Percentiles rank a stretch among this genome's conserved stretches.
These are phyloP conservation scores for Thunnus thynnus DNA, from an alignment of 2,113 vertebrate genomes.

Conservation along the genomic window DNA sequence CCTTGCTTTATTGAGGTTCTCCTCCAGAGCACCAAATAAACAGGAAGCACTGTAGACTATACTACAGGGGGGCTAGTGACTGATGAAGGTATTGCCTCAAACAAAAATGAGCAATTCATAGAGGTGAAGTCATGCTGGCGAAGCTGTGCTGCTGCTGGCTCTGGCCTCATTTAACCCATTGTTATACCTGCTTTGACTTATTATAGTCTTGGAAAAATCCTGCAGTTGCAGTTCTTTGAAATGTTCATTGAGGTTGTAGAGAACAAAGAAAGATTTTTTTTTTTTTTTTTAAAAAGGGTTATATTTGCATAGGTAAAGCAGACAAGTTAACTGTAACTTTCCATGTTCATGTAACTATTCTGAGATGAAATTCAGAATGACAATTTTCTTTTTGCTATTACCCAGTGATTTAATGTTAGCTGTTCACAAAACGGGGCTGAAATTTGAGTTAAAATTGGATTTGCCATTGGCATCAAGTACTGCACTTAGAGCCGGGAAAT, in stretches of 20 bases:
- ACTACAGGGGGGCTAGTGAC: conserved; percentile 38
- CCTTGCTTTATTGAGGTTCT: conserved; percentile 47
- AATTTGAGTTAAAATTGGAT: conserved; percentile 34
- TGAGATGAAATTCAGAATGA: background rate
- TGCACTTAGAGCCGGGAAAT: conserved; percentile 45
- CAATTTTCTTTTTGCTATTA: conserved; percentile 3
- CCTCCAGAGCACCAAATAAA: conserved; percentile 60
- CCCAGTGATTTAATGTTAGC: background rate
- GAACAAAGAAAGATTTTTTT: background rate
- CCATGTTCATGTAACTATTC: background rate
- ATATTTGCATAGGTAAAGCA: background rate
- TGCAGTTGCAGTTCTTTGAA: conserved; percentile 27
- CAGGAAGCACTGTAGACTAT: conserved; percentile 38
- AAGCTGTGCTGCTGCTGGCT: conserved; percentile 51
- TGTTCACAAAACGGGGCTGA: background rate
- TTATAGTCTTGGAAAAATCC: conserved; percentile 28
- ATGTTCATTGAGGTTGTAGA: conserved; percentile 17
- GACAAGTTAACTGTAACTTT: background rate
- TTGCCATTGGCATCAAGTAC: conserved; percentile 32
- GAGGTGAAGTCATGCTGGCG: conserved; percentile 46
- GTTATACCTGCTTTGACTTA: conserved; percentile 50
- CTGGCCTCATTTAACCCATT: conserved; percentile 57
- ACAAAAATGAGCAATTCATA: conserved; percentile 65
- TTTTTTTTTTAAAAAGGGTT: background rate
- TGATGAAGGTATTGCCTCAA: conserved; percentile 65